phyloP scores from a whole-genome alignment of 2,888 invertebrate genomes.

The Acholoe squamosa region DNA sequence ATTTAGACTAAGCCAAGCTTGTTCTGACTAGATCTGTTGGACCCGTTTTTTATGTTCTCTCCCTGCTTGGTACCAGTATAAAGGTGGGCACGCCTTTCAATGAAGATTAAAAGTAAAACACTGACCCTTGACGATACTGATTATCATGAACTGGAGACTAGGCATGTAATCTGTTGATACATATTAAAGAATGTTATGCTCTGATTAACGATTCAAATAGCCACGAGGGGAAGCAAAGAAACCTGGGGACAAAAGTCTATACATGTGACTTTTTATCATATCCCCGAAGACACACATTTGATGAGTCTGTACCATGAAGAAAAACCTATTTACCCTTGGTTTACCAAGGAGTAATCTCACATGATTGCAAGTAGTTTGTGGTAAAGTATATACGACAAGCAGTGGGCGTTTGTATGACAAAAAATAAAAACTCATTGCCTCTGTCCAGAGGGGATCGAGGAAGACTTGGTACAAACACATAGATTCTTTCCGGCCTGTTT shows the following conservation, averaged over 20 bases:
- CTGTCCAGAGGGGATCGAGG: too few relatives aligned
- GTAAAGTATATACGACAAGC: background rate
- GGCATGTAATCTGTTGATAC: background rate
- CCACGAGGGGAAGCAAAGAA: background rate
- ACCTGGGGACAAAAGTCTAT: background rate
- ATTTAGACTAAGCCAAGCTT: background rate
- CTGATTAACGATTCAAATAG: conserved; percentile 7
- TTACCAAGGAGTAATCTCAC: background rate
- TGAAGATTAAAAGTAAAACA: background rate
- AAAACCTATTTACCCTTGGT: background rate
- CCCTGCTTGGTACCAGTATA: background rate
- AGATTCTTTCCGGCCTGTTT: background rate
- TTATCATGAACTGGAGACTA: background rate
- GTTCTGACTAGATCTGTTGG: background rate
- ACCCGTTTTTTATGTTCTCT: background rate
- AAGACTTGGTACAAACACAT: background rate
- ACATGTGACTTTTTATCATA: background rate
- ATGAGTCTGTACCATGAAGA: background rate
- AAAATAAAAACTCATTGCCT: background rate
- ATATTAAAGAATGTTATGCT: background rate
- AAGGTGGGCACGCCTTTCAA: background rate
- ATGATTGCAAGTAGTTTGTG: background rate
- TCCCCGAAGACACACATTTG: background rate
- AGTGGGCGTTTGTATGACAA: background rate
- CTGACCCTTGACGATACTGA: background rate